phyloP scores from a whole-genome alignment of 2,797 vertebrate species.

The Aulostomus chinensis region DNA sequence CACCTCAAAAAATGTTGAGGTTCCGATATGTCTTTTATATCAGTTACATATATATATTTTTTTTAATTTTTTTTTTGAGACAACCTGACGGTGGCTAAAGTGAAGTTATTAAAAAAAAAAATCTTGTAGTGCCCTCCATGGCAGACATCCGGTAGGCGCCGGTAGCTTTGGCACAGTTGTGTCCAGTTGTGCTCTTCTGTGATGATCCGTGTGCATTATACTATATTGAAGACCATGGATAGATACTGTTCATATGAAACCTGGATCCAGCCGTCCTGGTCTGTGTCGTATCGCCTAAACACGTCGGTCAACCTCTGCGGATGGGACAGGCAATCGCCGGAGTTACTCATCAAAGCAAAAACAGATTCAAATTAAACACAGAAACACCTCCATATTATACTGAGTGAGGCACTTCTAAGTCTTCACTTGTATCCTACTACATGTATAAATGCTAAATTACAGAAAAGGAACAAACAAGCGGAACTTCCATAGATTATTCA shows the following conservation, averaged over 20 bases:
- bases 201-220: conserved; percentile 77
- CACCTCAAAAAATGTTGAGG: background rate
- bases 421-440: background rate
- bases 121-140: conserved; percentile 61
- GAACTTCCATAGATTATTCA: conserved; percentile 1
- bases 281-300: conserved; percentile 94
- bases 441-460: conserved; percentile 9
- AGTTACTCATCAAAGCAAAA: background rate
- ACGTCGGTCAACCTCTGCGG: conserved; percentile 94
- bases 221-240: conserved; percentile 97
- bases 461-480: background rate
- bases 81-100: conserved; percentile 8
- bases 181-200: conserved; percentile 77
- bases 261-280: conserved; percentile 99
- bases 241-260: conserved; percentile 99
- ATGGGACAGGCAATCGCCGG: conserved; percentile 1
- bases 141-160: conserved; percentile 55
- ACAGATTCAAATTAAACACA: no score
- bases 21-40: no score
- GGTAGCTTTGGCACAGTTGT: conserved; percentile 79
- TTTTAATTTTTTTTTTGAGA: conserved; percentile 2
- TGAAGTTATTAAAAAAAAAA: conserved; percentile 35
- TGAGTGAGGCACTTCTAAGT: background rate
- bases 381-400: no score
- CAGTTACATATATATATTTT: background rate